Conservation (phyloP, 2,113 vertebrate genomes). For the Arenaria interpres region DNA sequence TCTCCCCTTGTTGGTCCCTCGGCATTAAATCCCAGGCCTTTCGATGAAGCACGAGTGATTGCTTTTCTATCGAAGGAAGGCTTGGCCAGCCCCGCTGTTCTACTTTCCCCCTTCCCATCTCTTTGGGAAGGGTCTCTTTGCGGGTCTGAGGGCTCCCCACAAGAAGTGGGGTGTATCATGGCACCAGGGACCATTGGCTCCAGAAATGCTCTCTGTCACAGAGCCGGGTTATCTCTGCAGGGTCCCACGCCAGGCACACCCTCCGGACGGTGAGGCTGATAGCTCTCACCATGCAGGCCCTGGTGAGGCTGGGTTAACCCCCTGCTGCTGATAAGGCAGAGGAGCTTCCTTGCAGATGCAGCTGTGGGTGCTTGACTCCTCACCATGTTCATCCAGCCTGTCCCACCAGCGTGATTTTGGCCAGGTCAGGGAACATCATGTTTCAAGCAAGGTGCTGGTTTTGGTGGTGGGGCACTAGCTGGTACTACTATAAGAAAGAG, state of each 20-base stretch:
- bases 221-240: background rate
- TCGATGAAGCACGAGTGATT: background rate
- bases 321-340: background rate
- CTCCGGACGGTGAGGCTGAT: background rate
- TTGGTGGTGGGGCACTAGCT: background rate
- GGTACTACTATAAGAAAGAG: background rate
- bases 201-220: background rate
- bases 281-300: background rate
- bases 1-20: background rate
- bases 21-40: conserved; percentile 36
- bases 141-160: background rate
- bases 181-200: background rate
- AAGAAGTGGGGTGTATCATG: fast-evolving
- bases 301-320: background rate
- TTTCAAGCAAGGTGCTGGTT: background rate
- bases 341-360: background rate
- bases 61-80: background rate
- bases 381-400: background rate
- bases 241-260: background rate
- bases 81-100: background rate
- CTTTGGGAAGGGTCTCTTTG: background rate
- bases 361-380: background rate
- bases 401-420: background rate
- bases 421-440: background rate
- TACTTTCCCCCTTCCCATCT: background rate